A percentile compares a stretch with the other conserved stretches of the same genome.
Evolutionary conservation across 2,888 invertebrate species (phyloP).

Genomic region (Malthinus seriepunctatus): DNA sequence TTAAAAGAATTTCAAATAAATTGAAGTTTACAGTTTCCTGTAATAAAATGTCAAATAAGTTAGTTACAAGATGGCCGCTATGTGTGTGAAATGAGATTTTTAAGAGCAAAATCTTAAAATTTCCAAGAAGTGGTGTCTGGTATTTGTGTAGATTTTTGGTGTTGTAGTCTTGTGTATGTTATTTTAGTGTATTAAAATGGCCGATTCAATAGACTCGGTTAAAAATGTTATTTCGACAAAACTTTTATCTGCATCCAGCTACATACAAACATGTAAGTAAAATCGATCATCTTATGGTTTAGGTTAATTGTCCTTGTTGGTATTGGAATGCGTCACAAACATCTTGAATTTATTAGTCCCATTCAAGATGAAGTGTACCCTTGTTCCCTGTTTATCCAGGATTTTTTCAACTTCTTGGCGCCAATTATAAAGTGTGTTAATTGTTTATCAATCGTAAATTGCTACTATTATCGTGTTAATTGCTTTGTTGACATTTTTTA

Average conservation of each 20-base stretch:
- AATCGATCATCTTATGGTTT: conserved; percentile 26
- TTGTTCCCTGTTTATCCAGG: background rate
- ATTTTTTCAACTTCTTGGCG: background rate
- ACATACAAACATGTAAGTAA: conserved; percentile 47
- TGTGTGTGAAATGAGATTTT: too few species aligned
- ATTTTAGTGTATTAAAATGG: conserved; percentile 40
- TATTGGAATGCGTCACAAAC: conserved; percentile 24
- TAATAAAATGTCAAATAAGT: too few species aligned
- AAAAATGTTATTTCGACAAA: conserved; percentile 42
- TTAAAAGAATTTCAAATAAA: too few species aligned
- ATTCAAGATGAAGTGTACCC: conserved; percentile 12
- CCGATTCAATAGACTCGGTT: conserved; percentile 43
- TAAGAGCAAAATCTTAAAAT: conserved; percentile 4
- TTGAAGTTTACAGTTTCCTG: too few species aligned
- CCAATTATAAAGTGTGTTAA: too few species aligned
- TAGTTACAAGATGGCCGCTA: too few species aligned
- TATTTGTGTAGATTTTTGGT: conserved; percentile 27
- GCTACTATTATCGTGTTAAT: too few species aligned
- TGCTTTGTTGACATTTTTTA: too few species aligned
- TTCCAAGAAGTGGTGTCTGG: conserved; percentile 29
- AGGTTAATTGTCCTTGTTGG: conserved; percentile 36
- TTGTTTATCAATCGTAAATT: too few species aligned
- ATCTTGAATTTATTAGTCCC: conserved; percentile 29
- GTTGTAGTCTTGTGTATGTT: conserved; percentile 31
- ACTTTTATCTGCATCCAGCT: conserved; percentile 43